Percentiles rank a stretch among this genome's conserved stretches.
Conservation (phyloP, 2,888 invertebrate species). For the Drosophila testacea region DNA sequence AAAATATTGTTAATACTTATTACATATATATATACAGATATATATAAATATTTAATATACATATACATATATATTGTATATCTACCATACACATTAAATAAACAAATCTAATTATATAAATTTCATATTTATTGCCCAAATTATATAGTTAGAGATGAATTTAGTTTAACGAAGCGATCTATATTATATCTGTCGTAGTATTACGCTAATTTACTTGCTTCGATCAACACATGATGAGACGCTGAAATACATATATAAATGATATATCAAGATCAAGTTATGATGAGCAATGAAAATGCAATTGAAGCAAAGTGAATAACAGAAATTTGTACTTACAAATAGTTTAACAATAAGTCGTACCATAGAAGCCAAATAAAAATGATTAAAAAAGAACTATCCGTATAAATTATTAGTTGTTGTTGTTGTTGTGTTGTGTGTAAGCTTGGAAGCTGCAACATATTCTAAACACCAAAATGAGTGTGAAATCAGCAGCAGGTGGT, state of each 20-base stretch:
- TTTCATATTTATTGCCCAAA: slow-evolving; percentile 79
- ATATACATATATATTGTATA: slow-evolving; percentile 39
- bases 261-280: slow-evolving; percentile 35
- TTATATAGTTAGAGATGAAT: slow-evolving; percentile 79
- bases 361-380: slow-evolving; percentile 81
- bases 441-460: too few species aligned
- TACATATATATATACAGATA: slow-evolving; percentile 45
- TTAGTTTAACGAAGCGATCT: slow-evolving; percentile 72
- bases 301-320: slow-evolving; percentile 67
- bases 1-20: slow-evolving; percentile 75
- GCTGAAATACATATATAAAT: slow-evolving; percentile 27
- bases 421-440: too few species aligned
- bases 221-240: slow-evolving; percentile 36
- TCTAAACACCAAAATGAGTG: too few species aligned
- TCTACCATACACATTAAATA: slow-evolving; percentile 55
- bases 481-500: too few species aligned
- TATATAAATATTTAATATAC: slow-evolving; percentile 28
- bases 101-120: slow-evolving; percentile 68
- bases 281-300: slow-evolving; percentile 70
- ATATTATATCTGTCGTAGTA: slow-evolving; percentile 60
- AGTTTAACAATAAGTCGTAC: slow-evolving; percentile 78
- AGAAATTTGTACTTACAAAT: slow-evolving; percentile 79
- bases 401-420: too few species aligned
- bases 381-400: slow-evolving; percentile 60
- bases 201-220: slow-evolving; percentile 66